These are phyloP conservation scores for Mormyrus lacerda DNA, from an alignment of 2,113 vertebrate species.

Conservation along the genomic window DNA sequence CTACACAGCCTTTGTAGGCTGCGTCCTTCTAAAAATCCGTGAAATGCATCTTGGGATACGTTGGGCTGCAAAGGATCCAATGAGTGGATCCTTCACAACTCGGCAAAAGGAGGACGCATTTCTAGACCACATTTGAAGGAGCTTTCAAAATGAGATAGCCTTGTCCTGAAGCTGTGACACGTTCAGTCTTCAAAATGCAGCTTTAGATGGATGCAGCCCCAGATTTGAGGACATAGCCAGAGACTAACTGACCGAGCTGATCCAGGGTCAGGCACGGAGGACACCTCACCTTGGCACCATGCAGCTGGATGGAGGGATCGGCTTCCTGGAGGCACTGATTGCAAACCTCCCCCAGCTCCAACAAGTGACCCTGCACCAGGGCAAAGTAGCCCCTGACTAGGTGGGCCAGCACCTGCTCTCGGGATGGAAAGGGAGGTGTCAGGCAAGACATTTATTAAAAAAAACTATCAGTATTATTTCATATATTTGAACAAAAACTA, in stretches of 20 bases:
- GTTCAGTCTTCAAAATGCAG: neutral
- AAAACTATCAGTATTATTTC: neutral
- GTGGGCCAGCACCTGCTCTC: constrained; percentile 74
- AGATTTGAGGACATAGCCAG: neutral
- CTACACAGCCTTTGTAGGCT: neutral
- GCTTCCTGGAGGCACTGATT: constrained; percentile 77
- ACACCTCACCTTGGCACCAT: constrained; percentile 79
- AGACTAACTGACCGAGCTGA: neutral
- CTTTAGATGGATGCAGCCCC: neutral
- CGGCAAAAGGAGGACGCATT: neutral
- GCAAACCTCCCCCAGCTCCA: constrained; percentile 79
- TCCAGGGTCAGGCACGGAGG: neutral
- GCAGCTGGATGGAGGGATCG: constrained; percentile 83
- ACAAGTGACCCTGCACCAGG: constrained; percentile 65
- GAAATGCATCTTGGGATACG: neutral
- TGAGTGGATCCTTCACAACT: too few relatives aligned
- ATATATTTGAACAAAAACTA: neutral
- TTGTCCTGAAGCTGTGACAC: neutral
- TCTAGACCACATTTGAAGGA: neutral
- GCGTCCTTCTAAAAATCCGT: neutral
- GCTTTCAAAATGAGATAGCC: neutral
- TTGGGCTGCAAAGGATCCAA: neutral
- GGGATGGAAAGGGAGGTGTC: neutral
- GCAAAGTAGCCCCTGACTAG: constrained; percentile 88
- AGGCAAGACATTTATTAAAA: neutral